phyloP scores from a whole-genome alignment of 2,888 invertebrate species.

The Cremastobaeus sp. region DNA sequence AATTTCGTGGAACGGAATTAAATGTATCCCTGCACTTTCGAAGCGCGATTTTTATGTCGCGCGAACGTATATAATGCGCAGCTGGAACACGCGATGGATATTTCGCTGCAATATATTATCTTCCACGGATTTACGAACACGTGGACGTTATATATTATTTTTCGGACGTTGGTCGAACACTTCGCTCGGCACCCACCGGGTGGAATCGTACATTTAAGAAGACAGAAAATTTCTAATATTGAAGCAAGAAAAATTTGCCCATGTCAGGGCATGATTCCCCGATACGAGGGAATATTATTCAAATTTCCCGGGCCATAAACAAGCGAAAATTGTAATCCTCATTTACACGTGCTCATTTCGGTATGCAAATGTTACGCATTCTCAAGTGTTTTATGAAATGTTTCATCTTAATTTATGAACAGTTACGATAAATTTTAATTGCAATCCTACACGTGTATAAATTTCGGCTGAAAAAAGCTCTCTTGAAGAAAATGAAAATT shows the following conservation, averaged over 20 bases:
- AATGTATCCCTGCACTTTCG: slow-evolving; percentile 58
- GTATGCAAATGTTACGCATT: too few species aligned
- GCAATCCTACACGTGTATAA: too few species aligned
- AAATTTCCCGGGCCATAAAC: too few species aligned
- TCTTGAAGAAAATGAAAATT: slow-evolving; percentile 16
- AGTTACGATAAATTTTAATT: too few species aligned
- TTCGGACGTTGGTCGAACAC: slow-evolving; percentile 44
- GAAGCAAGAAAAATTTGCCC: slow-evolving; percentile 1
- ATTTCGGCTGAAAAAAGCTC: too few species aligned
- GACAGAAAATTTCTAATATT: slow-evolving; percentile 28
- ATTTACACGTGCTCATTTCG: too few species aligned
- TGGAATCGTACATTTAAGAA: slow-evolving; percentile 28
- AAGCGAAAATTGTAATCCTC: too few species aligned
- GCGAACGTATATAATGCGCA: slow-evolving; percentile 40
- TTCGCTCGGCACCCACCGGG: slow-evolving; percentile 19
- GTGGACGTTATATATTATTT: slow-evolving; percentile 52
- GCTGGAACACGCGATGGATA: slow-evolving; percentile 50
- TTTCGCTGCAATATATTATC: slow-evolving; percentile 47
- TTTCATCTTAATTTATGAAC: too few species aligned
- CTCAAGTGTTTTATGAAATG: too few species aligned
- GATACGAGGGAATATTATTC: slow-evolving; percentile 6
- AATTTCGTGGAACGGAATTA: slow-evolving; percentile 65
- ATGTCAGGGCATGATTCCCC: background rate
- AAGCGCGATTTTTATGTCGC: slow-evolving; percentile 45
- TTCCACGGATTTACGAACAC: slow-evolving; percentile 33